Base-by-base conservation (phyloP, 2,797 vertebrate species). In the Megalops cyprinoides region DNA sequence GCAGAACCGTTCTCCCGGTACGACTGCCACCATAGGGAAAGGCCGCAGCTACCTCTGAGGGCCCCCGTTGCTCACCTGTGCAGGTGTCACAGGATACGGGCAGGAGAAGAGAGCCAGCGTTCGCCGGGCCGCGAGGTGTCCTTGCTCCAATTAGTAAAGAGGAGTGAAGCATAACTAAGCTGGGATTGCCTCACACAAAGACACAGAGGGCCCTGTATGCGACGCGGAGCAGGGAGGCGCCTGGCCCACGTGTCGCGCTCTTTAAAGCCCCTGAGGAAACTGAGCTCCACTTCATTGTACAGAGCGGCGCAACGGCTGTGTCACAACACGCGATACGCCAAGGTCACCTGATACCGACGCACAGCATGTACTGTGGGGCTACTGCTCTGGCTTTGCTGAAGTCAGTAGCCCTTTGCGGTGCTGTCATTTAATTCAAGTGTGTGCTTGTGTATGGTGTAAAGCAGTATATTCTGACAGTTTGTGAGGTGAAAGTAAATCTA, bases 291-390 rank as follows among this genome's bases (percentile, higher is more conserved):
- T 82, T 39, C 49, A 81, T 83, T 88, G 82, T 86, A 84, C 86
- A 81, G 84, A 80, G 73, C 81, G 83, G 49, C 39, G 65, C n/a
- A 69, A 44, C 18, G 8, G 49, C 86, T 85, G 79, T 86, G 84
- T 86, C 81, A 85, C 83, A 88, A 85, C 87, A 87, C 85, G 85
- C 82, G 85, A 86, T 84, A 69, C 83, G 79, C 84, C 84, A 82
- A 74, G 82, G 82, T 84, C 85, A 86, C 85, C 87, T 65, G 84
- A 86, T 85, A 85, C 84, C 78, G 37, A 23, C 65, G 69, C 20
- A 39, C 34, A 4, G n/a, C 37, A 69, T 23, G 39, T 69, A 18
- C n/a, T n/a, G n/a, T n/a, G n/a, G n/a, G 6, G 37, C 37, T 23
- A 15, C 37, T 69, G 65, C 34, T 69, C 44, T 69, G 65, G 37